Base-by-base conservation (phyloP, 2,888 invertebrate genomes). In the Oscheius onirici region DNA sequence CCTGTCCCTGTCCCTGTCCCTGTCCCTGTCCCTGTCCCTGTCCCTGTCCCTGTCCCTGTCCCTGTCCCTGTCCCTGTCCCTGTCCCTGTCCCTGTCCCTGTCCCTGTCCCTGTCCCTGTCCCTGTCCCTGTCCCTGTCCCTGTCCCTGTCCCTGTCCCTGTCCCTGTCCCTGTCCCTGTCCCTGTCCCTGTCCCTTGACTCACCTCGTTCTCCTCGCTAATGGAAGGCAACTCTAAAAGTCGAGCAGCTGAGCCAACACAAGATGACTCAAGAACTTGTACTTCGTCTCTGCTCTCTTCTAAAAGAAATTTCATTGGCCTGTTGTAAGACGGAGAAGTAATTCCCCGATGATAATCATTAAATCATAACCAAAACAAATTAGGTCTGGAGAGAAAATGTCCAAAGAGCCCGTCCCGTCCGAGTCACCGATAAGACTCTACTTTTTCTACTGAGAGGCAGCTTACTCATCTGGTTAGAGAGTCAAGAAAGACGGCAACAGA, bases 191-290 rank as follows among this genome's bases (percentile, higher is more conserved):
- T 20, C 20, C 52, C 26, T 58, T 11, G 41, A 13, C 60, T 43
- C n/a, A 60, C 60, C 54, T 66, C 54, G 43, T 52, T 66, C 26
- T 66, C 66, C 52, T 66, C 66, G 52, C 40, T 54, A 22, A 66
- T 66, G 40, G 66, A 40, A 34, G 54, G 66, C 17, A 66, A 22
- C 10, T 66, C 66, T 2, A 51, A 28, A n/a, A 60, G 28, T 26
- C 55, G 26, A 13, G 55, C 46, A 20, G n/a, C 46, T 17, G 24
- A 57, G n/a, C 28, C 40, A 28, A 20, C 40, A n/a, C 57, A 11
- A 13, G 57, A 40, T 20, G 57, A 57, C 11, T 40, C 57, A 8
- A 28, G 57, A 57, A 40, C 17, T 10, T 15, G 17, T 24, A 57
- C 17, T 20, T 49, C 57, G 28, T 17, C 17, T 17, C 28, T 40